Percentiles rank a stretch among this genome's conserved stretches.
These are phyloP conservation scores for Alcis repandata DNA, from an alignment of 2,888 invertebrate species.

Conservation along the genomic window DNA sequence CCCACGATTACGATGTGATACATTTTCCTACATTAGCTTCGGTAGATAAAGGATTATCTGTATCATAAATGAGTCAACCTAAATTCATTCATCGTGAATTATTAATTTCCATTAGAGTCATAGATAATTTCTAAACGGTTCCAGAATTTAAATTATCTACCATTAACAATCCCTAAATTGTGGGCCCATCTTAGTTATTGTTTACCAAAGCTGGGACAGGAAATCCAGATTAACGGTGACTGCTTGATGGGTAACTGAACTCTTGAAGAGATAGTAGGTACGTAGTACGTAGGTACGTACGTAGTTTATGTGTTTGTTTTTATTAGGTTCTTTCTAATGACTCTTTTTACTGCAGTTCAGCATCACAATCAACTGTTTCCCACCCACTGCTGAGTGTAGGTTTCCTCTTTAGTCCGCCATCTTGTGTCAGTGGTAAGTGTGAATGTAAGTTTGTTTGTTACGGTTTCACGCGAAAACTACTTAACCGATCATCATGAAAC, in stretches of 20 bases:
- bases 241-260: too few species aligned
- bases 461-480: too few species aligned
- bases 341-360: too few species aligned
- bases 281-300: too few species aligned
- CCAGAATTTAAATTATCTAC: conserved; percentile 34
- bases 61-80: conserved; percentile 32
- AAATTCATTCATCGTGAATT: conserved; percentile 26
- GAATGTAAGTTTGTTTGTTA: too few species aligned
- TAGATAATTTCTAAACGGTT: conserved; percentile 41
- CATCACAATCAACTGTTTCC: too few species aligned
- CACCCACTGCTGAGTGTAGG: too few species aligned
- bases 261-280: too few species aligned
- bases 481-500: too few species aligned
- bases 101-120: conserved; percentile 31
- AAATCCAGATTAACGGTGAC: not conserved
- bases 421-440: too few species aligned
- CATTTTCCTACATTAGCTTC: conserved; percentile 23
- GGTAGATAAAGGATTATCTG: conserved; percentile 17
- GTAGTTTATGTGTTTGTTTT: not conserved
- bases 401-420: too few species aligned
- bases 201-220: conserved; percentile 7
- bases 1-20: conserved; percentile 19
- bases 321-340: too few species aligned
- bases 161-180: conserved; percentile 35
- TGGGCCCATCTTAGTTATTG: conserved; percentile 12